phyloP scores from a whole-genome alignment of 2,113 vertebrate genomes.

The Saccopteryx bilineata region DNA sequence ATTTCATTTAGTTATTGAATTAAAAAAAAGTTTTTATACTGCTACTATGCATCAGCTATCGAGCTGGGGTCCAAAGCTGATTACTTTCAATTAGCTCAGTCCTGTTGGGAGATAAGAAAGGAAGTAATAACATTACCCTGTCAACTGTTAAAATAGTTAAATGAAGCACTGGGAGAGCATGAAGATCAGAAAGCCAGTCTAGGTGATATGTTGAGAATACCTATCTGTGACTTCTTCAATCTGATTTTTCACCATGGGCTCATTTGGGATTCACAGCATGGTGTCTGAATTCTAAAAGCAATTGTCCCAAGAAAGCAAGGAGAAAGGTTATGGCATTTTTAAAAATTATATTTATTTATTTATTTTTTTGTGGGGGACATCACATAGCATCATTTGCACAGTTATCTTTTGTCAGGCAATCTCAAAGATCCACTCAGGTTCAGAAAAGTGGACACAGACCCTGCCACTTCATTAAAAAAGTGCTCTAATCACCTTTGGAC shows the following conservation, averaged over 20 bases:
- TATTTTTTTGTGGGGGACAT: neutral
- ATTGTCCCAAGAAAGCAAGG: neutral
- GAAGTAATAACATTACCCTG: neutral
- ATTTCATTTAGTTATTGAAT: constrained; percentile 33
- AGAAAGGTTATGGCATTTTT: neutral
- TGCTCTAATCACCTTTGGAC: neutral
- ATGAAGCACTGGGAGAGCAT: neutral
- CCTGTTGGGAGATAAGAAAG: neutral
- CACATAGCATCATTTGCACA: neutral
- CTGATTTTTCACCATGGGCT: neutral
- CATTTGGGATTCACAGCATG: neutral
- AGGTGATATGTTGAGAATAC: neutral
- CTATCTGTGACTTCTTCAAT: neutral
- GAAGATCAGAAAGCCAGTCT: neutral
- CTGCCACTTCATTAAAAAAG: neutral
- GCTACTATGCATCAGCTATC: neutral
- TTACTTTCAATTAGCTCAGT: constrained; percentile 4
- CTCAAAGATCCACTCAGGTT: neutral
- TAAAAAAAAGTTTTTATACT: neutral
- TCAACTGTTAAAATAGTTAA: neutral
- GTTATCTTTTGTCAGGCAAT: neutral
- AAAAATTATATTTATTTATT: no score
- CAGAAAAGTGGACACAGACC: neutral
- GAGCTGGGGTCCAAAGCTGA: neutral
- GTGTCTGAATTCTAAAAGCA: neutral